Evolutionary conservation across 2,888 invertebrate genomes (phyloP), one percentile per base, ranked within the genome.

Genomic region (Euphydryas editha): DNA sequence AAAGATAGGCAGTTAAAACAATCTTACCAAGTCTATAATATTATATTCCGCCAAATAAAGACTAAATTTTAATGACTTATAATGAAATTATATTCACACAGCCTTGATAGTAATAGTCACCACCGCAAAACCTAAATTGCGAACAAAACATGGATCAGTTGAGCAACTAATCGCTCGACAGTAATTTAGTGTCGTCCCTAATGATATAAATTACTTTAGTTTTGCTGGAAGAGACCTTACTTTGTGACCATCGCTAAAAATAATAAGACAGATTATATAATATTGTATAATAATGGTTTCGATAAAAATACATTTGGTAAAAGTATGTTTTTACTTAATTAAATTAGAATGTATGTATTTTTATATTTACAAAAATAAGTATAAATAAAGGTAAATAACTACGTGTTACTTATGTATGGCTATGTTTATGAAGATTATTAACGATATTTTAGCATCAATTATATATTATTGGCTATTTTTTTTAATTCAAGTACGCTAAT

Each of bases 121-220:
- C 61, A 77, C 78, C 80, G 74, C 78, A 77, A 72, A 71, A 65
- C 62, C 58, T 57, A 70, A 73, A 69, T 70, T 80, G 67, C 78
- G 78, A 75, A 72, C 74, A 64, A 72, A 72, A 74, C 72, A 70
- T 57, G 72, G 78, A 82, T 72, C 65, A 51, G 80, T 83, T 79
- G 77, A 54, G 69, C 78, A 81, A 83, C 80, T 15, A 72, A 76
- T 81, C 77, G 77, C 68, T 68, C 61, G 21, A 56, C 57, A 60
- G 73, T 76, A 72, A 78, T 77, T 79, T 77, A 72, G 75, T 69
- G 69, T 76, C 70, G 60, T 59, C 18, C 57, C 18, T 59, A 71
- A 62, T 66, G 62, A 55, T 59, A 20, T 30, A 51, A 58, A 66
- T 67, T 67, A 59, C 42, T 55, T 62, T 46, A 58, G 42, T 30